A percentile compares a stretch with the other conserved stretches of the same genome.
phyloP scores from a whole-genome alignment of 2,113 vertebrate genomes.

The Dipodomys stephensi region DNA sequence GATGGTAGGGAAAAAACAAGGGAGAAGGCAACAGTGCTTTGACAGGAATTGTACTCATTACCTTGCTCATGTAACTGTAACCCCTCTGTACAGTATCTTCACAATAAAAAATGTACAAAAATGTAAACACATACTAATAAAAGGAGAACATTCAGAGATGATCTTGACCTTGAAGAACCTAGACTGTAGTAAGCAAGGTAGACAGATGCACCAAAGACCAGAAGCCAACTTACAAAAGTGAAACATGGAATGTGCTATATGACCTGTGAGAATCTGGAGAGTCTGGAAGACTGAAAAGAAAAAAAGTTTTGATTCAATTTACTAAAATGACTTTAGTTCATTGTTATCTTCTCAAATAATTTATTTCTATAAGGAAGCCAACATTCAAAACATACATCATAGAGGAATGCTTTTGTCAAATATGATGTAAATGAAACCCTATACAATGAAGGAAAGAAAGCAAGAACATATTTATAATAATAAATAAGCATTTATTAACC shows the following conservation, averaged over 20 bases:
- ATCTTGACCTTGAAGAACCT: neutral
- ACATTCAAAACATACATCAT: neutral
- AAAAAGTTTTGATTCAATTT: neutral
- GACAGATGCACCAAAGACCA: neutral
- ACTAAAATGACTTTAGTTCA: neutral
- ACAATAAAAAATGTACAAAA: neutral
- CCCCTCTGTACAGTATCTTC: too few species aligned
- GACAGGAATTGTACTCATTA: too few species aligned
- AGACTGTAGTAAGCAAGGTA: neutral
- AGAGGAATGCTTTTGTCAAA: neutral
- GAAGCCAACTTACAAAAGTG: neutral
- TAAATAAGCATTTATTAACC: neutral
- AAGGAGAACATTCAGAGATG: neutral
- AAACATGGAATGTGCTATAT: neutral
- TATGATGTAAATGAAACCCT: neutral
- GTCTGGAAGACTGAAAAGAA: neutral
- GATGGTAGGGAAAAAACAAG: too few species aligned
- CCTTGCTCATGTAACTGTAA: too few species aligned
- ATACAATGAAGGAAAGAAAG: neutral
- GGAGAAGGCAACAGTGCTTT: too few species aligned
- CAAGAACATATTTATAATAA: neutral
- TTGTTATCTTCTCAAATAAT: conserved; percentile 1
- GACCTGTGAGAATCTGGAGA: neutral
- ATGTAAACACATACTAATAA: neutral
- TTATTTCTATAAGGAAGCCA: neutral